Evolutionary conservation across 2,888 invertebrate genomes (phyloP).

Genomic region (Cosmopolites sordidus): DNA sequence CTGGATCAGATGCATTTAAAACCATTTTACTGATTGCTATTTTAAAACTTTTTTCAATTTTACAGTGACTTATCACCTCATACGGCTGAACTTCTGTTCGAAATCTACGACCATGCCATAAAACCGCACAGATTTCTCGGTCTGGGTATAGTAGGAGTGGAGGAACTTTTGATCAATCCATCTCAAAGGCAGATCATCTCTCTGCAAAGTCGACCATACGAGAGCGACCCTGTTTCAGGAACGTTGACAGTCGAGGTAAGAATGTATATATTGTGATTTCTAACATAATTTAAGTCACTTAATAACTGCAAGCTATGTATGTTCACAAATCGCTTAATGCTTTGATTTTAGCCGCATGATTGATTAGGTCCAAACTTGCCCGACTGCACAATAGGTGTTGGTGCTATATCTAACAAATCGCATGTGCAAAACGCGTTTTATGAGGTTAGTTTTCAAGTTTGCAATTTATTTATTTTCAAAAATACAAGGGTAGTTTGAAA

Average conservation of each 20-base stretch:
- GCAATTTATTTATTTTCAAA: no score
- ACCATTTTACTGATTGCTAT: no score
- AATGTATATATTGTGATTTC: not conserved
- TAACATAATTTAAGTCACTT: not conserved
- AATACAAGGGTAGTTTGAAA: no score
- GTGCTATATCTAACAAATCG: not conserved
- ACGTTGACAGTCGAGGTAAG: slow-evolving; percentile 86
- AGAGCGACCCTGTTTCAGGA: slow-evolving; percentile 83
- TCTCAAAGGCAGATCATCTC: slow-evolving; percentile 89
- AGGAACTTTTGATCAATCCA: slow-evolving; percentile 85
- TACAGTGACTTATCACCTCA: slow-evolving; percentile 80
- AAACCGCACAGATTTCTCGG: slow-evolving; percentile 72
- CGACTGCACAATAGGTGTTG: not conserved
- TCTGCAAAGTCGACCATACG: slow-evolving; percentile 86
- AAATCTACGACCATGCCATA: slow-evolving; percentile 77
- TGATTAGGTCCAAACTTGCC: not conserved
- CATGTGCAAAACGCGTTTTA: not conserved
- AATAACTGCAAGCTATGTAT: not conserved
- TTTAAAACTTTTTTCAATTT: no score
- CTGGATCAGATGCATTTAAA: no score
- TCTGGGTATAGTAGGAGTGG: slow-evolving; percentile 89
- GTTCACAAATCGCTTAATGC: not conserved
- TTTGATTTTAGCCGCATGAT: not conserved
- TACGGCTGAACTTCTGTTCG: slow-evolving; percentile 88
- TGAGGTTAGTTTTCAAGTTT: slow-evolving; percentile 1